Evolutionary conservation across 2,797 vertebrate species (phyloP).

Genomic region (Myioborus melanocephalus): DNA sequence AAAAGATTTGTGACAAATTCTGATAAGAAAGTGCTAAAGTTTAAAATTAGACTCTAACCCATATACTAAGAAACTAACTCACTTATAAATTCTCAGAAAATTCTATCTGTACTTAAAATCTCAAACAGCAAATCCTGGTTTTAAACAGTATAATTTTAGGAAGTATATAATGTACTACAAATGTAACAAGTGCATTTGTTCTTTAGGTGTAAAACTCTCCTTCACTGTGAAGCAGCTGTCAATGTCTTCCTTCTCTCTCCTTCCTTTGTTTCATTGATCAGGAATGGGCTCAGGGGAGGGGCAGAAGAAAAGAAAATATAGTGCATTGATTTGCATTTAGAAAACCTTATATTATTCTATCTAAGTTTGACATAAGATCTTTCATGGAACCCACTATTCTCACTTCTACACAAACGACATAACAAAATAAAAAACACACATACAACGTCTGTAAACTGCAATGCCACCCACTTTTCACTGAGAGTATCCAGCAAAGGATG

Average conservation of each 20-base stretch:
- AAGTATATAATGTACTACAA: background rate
- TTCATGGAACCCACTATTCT: background rate
- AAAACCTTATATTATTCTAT: background rate
- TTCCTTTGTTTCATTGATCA: background rate
- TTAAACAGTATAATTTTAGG: background rate
- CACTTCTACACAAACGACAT: background rate
- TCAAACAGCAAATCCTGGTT: background rate
- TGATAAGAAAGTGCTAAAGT: background rate
- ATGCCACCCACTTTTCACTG: background rate
- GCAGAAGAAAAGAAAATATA: background rate
- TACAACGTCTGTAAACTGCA: background rate
- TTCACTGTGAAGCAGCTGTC: background rate
- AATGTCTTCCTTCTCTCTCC: background rate
- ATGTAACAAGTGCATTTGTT: background rate
- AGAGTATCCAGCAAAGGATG: background rate
- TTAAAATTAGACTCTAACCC: background rate
- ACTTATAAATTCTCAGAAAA: background rate
- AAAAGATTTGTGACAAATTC: background rate
- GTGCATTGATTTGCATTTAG: background rate
- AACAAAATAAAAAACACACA: background rate
- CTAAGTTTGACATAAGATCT: background rate
- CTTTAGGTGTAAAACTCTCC: background rate
- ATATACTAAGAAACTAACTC: background rate
- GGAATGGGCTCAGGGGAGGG: rapidly evolving
- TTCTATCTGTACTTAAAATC: background rate